Evolutionary conservation across 2,113 vertebrate genomes (phyloP).

Genomic region (Ramphastos sulfuratus): DNA sequence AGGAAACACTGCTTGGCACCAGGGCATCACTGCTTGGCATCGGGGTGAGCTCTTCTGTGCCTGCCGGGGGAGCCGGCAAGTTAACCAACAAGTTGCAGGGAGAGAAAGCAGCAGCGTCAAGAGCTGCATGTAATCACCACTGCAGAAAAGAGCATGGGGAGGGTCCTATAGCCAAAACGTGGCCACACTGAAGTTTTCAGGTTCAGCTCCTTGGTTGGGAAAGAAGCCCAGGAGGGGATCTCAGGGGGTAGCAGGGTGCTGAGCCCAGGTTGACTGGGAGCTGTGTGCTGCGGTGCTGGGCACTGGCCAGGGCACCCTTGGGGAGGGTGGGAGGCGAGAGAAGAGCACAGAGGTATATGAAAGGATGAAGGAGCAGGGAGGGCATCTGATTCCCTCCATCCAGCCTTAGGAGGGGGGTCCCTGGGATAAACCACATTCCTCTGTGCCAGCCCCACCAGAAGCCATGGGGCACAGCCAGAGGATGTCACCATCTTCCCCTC

Average conservation of each 20-base stretch:
- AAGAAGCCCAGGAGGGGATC: background rate
- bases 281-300: background rate
- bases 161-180: background rate
- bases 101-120: background rate
- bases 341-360: background rate
- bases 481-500: background rate
- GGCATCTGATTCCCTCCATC: background rate
- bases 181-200: background rate
- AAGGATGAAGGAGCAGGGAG: background rate
- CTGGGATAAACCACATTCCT: background rate
- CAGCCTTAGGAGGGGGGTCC: background rate
- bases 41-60: background rate
- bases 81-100: constrained; percentile 56
- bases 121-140: constrained; percentile 42
- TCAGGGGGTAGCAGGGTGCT: rapidly evolving
- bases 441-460: rapidly evolving
- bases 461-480: background rate
- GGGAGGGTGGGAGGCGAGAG: background rate
- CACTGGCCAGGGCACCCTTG: background rate
- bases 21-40: background rate
- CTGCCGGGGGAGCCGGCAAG: background rate
- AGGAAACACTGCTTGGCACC: background rate
- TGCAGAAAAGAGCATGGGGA: constrained; percentile 11
- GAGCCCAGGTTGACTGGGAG: background rate
- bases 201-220: background rate